Base-by-base conservation (phyloP, 2,888 invertebrate genomes). In the Abrostola triplasia region DNA sequence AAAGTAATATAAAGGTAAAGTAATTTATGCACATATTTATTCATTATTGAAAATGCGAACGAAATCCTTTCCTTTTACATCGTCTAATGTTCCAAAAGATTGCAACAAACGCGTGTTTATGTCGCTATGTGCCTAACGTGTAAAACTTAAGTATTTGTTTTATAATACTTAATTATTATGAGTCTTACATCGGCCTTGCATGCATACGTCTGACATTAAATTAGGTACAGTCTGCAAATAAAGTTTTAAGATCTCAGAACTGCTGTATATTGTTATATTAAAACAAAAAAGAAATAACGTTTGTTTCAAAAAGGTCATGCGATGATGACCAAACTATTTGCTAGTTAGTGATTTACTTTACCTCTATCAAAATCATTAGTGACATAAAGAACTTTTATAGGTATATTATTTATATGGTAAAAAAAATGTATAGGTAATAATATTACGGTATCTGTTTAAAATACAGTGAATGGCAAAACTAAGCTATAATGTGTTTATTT, bases 171-270 rank as follows among this genome's bases (percentile, higher is more conserved):
- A 76, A 81, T 81, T 83, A 80, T 86, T 79, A 79, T 76, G 69
- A 73, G 76, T 72, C 75, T 73, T 68, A 77, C 70, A 75, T 56
- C 82, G 81, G 76, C 86, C 86, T 86, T 83, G 85, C 76, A 65
- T 79, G 81, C 76, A 73, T 68, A 70, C 65, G 73, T 54, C 50
- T 63, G 76, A 77, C 70, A 76, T 68, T 75, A 76, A 71, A 71
- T 67, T 66, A 70, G 67, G 69, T 79, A 85, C 60, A 10, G 76
- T 59, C 51, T 68, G 76, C 80, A 84, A 51, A 70, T 24, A 24
- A 47, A 13, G 13, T 13, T 2, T 44, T 8, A 44, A 44, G 6
- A 44, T 44, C 13, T 12, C 44, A 0, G 24, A 24, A 24, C 24
- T 1, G 4, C 24, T 24, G 4, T 24, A 2, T 24, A 24, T 24